Evolutionary conservation across 2,113 vertebrate genomes (phyloP).

Genomic region (Echinops telfairi): DNA sequence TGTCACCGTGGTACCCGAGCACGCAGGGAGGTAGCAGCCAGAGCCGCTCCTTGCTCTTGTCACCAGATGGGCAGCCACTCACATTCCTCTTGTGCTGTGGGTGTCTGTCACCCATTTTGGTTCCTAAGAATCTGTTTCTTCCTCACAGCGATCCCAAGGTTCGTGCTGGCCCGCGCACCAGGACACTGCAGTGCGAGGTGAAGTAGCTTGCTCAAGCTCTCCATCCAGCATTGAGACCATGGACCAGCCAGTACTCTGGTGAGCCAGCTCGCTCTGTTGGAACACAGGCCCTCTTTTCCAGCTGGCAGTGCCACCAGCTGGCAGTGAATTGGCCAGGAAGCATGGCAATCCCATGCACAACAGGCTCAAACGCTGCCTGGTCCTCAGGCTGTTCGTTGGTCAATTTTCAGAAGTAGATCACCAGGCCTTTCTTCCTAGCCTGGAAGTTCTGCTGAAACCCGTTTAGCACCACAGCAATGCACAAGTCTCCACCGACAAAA

Average conservation of each 20-base stretch:
- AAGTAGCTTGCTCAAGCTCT: not conserved
- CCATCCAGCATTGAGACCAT: fast-evolving
- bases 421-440: not conserved
- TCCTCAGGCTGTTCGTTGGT: not conserved
- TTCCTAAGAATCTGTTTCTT: not conserved
- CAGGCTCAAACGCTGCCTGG: not conserved
- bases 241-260: fast-evolving
- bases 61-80: fast-evolving
- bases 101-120: not conserved
- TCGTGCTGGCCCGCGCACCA: not conserved
- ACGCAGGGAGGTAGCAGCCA: not conserved
- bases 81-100: not conserved
- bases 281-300: not conserved
- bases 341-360: not conserved
- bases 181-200: not conserved
- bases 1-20: too few species aligned
- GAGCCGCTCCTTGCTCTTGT: not conserved
- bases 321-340: not conserved
- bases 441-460: not conserved
- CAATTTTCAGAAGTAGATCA: not conserved
- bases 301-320: not conserved
- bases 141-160: not conserved
- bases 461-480: not conserved
- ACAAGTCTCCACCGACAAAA: not conserved
- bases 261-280: not conserved